phyloP scores from a whole-genome alignment of 2,797 vertebrate species.

The Gephyroberyx darwinii region DNA sequence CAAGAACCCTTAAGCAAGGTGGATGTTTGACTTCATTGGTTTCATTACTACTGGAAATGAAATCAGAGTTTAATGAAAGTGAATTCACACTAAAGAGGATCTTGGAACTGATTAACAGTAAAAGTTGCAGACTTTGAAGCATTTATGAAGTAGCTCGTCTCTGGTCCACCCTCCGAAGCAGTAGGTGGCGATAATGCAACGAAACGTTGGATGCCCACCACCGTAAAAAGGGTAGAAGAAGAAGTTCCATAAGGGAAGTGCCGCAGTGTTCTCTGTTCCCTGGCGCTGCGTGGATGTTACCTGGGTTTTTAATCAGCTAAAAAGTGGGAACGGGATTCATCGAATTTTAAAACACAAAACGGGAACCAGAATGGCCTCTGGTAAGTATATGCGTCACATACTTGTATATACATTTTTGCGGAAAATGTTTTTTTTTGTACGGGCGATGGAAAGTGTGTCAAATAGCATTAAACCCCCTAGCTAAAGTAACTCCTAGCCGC shows the following conservation, averaged over 20 bases:
- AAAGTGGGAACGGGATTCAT: constrained; percentile 19
- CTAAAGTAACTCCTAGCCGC: constrained; percentile 39
- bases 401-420: fast-evolving
- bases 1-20: no score
- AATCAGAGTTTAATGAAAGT: no score
- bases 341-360: constrained; percentile 27
- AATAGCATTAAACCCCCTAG: constrained; percentile 36
- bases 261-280: constrained; percentile 43
- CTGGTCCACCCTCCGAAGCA: neutral
- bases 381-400: constrained; percentile 49
- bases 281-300: constrained; percentile 41
- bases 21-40: no score
- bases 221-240: constrained; percentile 19
- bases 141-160: no score
- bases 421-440: neutral
- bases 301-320: constrained; percentile 62
- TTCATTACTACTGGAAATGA: no score
- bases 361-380: constrained; percentile 79
- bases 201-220: fast-evolving
- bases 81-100: no score
- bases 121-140: no score
- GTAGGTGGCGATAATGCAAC: constrained; percentile 32
- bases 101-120: no score
- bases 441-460: constrained; percentile 15
- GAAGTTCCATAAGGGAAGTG: constrained; percentile 49